These are phyloP conservation scores for Salarias fasciatus DNA, from an alignment of 2,797 vertebrate species.

Conservation along the genomic window DNA sequence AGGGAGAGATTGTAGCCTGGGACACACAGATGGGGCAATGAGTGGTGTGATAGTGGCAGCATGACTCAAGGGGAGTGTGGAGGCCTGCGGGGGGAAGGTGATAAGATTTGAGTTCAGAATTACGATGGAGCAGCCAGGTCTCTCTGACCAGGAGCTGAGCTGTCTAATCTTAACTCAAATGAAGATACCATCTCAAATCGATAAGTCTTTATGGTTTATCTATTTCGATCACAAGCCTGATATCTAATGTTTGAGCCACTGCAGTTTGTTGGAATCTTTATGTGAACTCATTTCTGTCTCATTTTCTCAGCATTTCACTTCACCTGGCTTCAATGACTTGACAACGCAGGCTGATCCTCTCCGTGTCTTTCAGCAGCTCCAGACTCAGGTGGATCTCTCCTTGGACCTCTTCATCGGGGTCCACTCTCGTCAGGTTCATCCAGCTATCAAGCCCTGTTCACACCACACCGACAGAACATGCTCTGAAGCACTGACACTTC, in stretches of 20 bases:
- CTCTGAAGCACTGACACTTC: neutral
- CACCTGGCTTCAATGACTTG: slow-evolving; percentile 90
- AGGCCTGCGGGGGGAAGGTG: slow-evolving; percentile 47
- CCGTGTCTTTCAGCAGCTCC: slow-evolving; percentile 73
- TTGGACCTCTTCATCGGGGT: slow-evolving; percentile 90
- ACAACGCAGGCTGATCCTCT: slow-evolving; percentile 82
- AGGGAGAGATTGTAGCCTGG: slow-evolving; percentile 42
- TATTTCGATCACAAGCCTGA: neutral
- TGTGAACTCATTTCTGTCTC: neutral
- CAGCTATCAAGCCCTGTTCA: slow-evolving; percentile 87
- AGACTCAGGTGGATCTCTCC: slow-evolving; percentile 90
- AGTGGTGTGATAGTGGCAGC: slow-evolving; percentile 56
- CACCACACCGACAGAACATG: slow-evolving; percentile 10
- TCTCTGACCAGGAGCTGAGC: slow-evolving; percentile 9
- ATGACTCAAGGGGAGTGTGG: slow-evolving; percentile 58
- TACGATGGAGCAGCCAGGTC: slow-evolving; percentile 6
- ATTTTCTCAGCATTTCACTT: slow-evolving; percentile 6
- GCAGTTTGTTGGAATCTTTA: neutral
- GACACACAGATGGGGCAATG: slow-evolving; percentile 68
- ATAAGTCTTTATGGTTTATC: neutral
- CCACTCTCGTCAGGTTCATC: slow-evolving; percentile 88
- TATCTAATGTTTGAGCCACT: neutral
- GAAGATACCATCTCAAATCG: neutral
- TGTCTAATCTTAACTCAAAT: neutral
- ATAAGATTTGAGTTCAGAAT: slow-evolving; percentile 45